Base-by-base conservation (phyloP, 2,888 invertebrate species). In the Ophonus ardosiacus region DNA sequence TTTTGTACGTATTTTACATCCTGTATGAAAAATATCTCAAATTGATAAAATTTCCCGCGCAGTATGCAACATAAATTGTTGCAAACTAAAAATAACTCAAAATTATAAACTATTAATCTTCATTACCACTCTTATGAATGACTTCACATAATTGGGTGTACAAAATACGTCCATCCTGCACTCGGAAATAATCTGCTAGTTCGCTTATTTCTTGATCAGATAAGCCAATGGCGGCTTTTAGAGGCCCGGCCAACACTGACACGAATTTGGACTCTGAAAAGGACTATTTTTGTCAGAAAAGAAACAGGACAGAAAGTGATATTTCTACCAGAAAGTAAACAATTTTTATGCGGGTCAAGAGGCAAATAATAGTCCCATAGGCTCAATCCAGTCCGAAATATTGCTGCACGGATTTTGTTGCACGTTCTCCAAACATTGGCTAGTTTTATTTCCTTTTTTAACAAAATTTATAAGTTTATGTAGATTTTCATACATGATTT, bases 361-460 rank as follows among this genome's bases (percentile, higher is more conserved):
- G 94, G 93, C 57, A 92, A 92, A 90, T 95, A 95, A 92, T 94
- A 95, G 88, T 94, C 93, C 93, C 95, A 95, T 65, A 96, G 92
- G 91, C 95, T 94, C 87, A 96, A 93, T 13, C 95, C 95, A 87
- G 95, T 93, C 86, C 95, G 94, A 91, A 95, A 96, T 85, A 94
- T 93, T 2, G 95, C 95, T 15, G 95, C 94, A 86, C 96, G 94
- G 90, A 96, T 95, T 93, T 96, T 96, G 91, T 96, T 96, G 92
- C 96, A 96, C 24, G 95, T 95, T 89, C 95, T 93, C 96, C 96
- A 96, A 82, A 96, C 94, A 90, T 95, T 95, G 71, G 94, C 93
- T 86, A 96, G 91, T 83, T 91, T 91, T 80, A 92, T 89, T 89
- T 91, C 88, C 91, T 91, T 68, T 43, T 18, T 7, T 8, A 51